These are phyloP conservation scores for Andinoacara biseriatus DNA, from an alignment of 2,113 vertebrate genomes.

Conservation along the genomic window DNA sequence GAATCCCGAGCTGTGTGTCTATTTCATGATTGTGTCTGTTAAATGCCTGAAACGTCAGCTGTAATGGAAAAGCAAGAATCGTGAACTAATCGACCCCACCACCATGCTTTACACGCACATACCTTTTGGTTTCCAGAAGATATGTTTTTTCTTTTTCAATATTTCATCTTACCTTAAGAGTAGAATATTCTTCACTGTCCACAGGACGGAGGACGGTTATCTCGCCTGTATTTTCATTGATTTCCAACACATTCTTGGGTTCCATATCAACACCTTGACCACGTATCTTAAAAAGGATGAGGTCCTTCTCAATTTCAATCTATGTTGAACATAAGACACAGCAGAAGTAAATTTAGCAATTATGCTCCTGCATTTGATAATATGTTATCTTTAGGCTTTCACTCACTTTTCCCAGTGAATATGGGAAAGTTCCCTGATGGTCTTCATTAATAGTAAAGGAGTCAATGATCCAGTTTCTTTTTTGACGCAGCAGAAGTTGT, in stretches of 20 bases:
- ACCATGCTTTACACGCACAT: not conserved
- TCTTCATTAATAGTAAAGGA: slow-evolving; percentile 73
- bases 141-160: not conserved
- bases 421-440: slow-evolving; percentile 50
- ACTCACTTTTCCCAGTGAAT: slow-evolving; percentile 57
- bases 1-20: slow-evolving; percentile 55
- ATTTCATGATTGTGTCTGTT: fast-evolving
- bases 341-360: not conserved
- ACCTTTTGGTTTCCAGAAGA: not conserved
- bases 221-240: slow-evolving; percentile 28
- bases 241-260: slow-evolving; percentile 43
- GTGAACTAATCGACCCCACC: not conserved
- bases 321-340: slow-evolving; percentile 23
- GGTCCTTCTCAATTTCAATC: slow-evolving; percentile 20
- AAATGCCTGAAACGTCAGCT: slow-evolving; percentile 54
- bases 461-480: slow-evolving; percentile 74
- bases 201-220: slow-evolving; percentile 47
- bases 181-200: slow-evolving; percentile 37
- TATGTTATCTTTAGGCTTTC: not conserved
- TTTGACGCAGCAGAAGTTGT: slow-evolving; percentile 54
- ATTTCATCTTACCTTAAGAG: slow-evolving; percentile 6
- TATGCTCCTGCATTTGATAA: fast-evolving
- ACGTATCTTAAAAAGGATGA: not conserved
- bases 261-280: slow-evolving; percentile 64
- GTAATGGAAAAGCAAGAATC: not conserved